Conservation (phyloP, 2,797 vertebrate species). For the Sebastolobus altivelis region DNA sequence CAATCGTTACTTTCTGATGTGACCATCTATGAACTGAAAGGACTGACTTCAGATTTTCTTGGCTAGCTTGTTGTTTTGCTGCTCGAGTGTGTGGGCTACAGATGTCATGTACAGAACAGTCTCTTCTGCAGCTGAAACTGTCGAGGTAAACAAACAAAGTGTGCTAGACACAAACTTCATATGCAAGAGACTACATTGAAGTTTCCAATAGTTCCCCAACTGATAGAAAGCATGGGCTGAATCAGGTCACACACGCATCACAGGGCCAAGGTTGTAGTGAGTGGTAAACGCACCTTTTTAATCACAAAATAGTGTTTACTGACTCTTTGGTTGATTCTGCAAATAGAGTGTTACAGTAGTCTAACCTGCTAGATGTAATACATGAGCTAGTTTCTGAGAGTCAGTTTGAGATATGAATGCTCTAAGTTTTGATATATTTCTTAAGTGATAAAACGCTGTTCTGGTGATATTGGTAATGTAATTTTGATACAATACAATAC, state of each 20-base stretch:
- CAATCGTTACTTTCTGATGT: no score
- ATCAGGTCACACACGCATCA: no score
- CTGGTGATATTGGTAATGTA: not conserved
- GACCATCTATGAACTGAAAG: not conserved
- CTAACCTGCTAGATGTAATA: not conserved
- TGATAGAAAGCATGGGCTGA: no score
- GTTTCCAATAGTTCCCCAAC: no score
- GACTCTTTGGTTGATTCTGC: not conserved
- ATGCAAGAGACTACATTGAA: no score
- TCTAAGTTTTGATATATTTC: not conserved
- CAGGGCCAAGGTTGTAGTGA: no score
- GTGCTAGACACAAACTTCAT: no score
- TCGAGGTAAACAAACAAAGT: not conserved
- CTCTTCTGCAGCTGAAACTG: not conserved
- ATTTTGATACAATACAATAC: no score
- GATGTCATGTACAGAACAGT: not conserved
- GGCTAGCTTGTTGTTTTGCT: not conserved
- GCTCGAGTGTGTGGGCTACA: not conserved
- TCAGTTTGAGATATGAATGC: not conserved
- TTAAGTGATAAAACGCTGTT: not conserved
- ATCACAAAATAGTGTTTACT: no score
- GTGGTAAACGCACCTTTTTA: no score
- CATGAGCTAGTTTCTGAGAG: not conserved
- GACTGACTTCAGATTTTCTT: not conserved
- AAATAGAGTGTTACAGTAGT: not conserved